Evolutionary conservation across 2,113 vertebrate genomes (phyloP).

Genomic region (Catharus bicknelli): DNA sequence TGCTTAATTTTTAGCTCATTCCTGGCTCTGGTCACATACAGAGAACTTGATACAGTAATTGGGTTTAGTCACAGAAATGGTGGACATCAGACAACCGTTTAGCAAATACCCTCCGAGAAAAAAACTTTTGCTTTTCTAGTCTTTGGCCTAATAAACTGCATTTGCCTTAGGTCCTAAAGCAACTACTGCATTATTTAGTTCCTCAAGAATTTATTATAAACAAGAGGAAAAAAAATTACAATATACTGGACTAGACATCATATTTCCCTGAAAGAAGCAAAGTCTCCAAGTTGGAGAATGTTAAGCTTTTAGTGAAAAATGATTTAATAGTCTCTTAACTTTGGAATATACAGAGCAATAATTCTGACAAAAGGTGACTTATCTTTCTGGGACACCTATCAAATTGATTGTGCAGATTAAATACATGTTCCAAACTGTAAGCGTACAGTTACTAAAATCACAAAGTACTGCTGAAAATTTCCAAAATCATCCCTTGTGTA

Average conservation of each 20-base stretch:
- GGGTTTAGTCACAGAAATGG: neutral
- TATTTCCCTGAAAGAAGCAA: neutral
- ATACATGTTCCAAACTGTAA: conserved; percentile 24
- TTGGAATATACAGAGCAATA: conserved; percentile 26
- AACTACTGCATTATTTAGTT: neutral
- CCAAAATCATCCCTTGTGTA: conserved; percentile 49
- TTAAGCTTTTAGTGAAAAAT: conserved; percentile 48
- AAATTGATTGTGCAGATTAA: conserved; percentile 60
- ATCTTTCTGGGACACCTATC: conserved; percentile 40
- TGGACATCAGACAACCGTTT: neutral
- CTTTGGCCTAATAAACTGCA: neutral
- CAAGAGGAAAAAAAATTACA: neutral
- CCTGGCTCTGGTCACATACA: neutral
- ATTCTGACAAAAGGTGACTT: conserved; percentile 52
- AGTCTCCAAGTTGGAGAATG: neutral
- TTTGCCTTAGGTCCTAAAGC: neutral
- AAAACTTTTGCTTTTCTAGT: neutral
- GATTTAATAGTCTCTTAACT: conserved; percentile 44
- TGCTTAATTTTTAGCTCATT: conserved; percentile 38
- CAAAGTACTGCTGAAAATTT: conserved; percentile 24
- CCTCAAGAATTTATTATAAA: neutral
- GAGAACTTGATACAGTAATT: neutral
- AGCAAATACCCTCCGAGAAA: neutral
- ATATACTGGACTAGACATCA: neutral
- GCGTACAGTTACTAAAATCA: conserved; percentile 38